A percentile compares a stretch with the other conserved stretches of the same genome.
Evolutionary conservation across 2,888 invertebrate species (phyloP).

Genomic region (Eustalomyia histrio): DNA sequence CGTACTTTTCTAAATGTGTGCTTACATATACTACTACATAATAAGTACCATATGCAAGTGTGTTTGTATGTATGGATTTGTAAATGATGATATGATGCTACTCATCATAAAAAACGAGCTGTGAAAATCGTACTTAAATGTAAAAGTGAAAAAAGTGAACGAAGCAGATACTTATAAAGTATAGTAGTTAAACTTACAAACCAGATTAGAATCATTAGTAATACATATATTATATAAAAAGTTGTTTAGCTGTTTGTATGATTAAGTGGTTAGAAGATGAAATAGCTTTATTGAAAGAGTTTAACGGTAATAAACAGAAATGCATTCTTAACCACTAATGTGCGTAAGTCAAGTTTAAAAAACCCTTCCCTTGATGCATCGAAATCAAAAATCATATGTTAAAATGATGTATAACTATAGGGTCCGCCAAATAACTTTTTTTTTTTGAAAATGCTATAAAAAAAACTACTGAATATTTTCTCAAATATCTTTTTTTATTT

Average conservation of each 20-base stretch:
- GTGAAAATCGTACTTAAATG: slow-evolving; percentile 11
- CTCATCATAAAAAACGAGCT: slow-evolving; percentile 40
- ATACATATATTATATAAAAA: slow-evolving; percentile 13
- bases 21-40: slow-evolving; percentile 15
- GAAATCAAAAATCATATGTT: too few relatives aligned
- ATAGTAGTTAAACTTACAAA: slow-evolving; percentile 34
- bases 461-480: too few relatives aligned
- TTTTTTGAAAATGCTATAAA: too few relatives aligned
- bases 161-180: slow-evolving; percentile 18
- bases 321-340: too few relatives aligned
- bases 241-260: slow-evolving; percentile 35
- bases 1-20: slow-evolving; percentile 55
- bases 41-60: not conserved
- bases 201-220: slow-evolving; percentile 56
- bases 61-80: slow-evolving; percentile 18
- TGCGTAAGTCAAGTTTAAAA: too few relatives aligned
- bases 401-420: too few relatives aligned
- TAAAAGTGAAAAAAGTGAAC: slow-evolving; percentile 22
- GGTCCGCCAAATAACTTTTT: too few relatives aligned
- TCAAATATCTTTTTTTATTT: too few relatives aligned
- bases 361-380: too few relatives aligned
- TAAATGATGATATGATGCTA: slow-evolving; percentile 35
- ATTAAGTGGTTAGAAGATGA: slow-evolving; percentile 8
- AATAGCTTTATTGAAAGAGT: slow-evolving; percentile 17
- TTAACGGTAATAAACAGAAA: not conserved